Base-by-base conservation (phyloP, 2,797 vertebrate species). In the Diglossa cyanea region DNA sequence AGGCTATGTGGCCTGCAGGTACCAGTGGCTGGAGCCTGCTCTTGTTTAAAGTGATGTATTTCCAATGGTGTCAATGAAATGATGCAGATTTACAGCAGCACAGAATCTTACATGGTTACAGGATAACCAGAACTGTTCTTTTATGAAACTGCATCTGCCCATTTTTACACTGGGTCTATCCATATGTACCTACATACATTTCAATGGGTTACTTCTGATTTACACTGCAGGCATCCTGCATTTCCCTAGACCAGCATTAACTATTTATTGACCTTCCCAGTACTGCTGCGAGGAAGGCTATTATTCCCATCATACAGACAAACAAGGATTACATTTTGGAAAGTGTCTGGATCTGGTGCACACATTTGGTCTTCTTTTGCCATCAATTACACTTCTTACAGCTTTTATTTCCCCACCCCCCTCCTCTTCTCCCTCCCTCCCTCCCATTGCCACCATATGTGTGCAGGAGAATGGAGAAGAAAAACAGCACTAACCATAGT, bases 301-400 rank as follows among this genome's bases (percentile, higher is more conserved):
- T 95, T 94, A 95, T 92, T 90, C 71, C 92, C 83, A 90, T 66
- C 79, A 44, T 71, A 81, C 21, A 93, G 93, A 95, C 92, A 95
- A 95, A 95, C 90, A 92, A 84, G 90, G 83, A 92, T 88, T 94
- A 92, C 80, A 25, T 84, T 95, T 95, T 93, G 93, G 85, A 92
- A 77, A 90, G 85, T 73, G 62, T 71, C 92, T 91, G 91, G 90
- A 95, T 94, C 95, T 93, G 93, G 85, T 91, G 82, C 83, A 84
- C 94, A 93, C 82, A 94, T 96, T 95, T 94, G 93, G 55, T 88
- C 82, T 76, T 93, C 71, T 94, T 92, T 93, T 94, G 88, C 88
- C 93, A 92, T 96, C 94, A 96, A 89, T 90, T 96, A 91, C 82
- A 79, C 58, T 78, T 94, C 94, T 91, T 81, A 76, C 35, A 90